Base-by-base conservation (phyloP, 2,888 invertebrate species). In the Drosophila eohydei region DNA sequence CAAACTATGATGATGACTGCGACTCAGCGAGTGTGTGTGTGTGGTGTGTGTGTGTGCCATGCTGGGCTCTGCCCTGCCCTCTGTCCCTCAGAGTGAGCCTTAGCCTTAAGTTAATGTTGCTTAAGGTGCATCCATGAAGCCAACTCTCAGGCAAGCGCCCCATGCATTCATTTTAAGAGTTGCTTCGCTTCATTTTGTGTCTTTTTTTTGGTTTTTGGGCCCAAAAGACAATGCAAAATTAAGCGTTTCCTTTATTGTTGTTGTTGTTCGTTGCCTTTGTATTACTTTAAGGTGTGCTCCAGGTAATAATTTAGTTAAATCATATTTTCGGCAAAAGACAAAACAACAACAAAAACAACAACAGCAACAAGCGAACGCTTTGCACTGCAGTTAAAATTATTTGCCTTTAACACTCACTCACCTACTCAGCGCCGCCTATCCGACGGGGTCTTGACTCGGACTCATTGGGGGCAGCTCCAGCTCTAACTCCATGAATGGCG, bases 271-370 rank as follows among this genome's bases (percentile, higher is more conserved):
- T 77, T 88, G 81, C 90, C 82, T 87, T 89, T 89, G 89, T 87
- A 89, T 90, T 90, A 90, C 92, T 92, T 91, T 89, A 92, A 91
- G 91, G 91, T 92, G 91, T 91, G 91, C 91, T 91, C 90, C 86
- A 80, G 92, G 91, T 92, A 92, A 91, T 91, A 91, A 91, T 91
- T 92, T 89, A 90, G 89, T 86, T 90, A 91, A 90, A 90, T 87
- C 84, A 81, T 84, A 81, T 90, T 88, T 87, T 85, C 73, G 87
- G 84, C 78, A 78, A 80, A 85, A 75, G 71, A 85, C 73, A 71
- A 68, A 74, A 67, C 50, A 70, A 61, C 68, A 64, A 69, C 43
- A 68, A 28, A 43, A 60, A 54, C 38, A 36, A 34, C 41, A 62
- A 16, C 51, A 30, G 43, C 46, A 28, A 43, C n/a, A 51, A 51